These are phyloP conservation scores for Nyctibius bracteatus DNA, from an alignment of 2,113 vertebrate genomes.

Conservation along the genomic window DNA sequence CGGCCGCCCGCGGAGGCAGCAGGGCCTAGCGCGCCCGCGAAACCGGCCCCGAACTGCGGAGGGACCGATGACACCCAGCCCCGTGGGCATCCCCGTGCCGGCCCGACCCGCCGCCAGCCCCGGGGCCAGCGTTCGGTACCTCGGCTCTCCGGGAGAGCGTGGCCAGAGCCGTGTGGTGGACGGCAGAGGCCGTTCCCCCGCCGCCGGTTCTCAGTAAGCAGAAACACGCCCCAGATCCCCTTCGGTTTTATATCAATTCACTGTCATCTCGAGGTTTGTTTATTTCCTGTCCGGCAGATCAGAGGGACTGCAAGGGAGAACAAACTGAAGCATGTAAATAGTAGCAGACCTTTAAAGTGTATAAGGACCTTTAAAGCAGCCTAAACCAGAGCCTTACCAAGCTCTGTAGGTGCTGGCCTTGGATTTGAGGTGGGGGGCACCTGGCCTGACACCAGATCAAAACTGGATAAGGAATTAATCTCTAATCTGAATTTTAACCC, in stretches of 20 bases:
- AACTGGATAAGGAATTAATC: background rate
- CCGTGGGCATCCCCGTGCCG: background rate
- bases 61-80: too few relatives aligned
- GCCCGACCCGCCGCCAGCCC: background rate
- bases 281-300: background rate
- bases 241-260: fast-evolving
- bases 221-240: background rate
- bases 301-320: background rate
- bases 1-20: background rate
- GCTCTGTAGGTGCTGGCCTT: background rate
- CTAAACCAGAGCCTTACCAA: background rate
- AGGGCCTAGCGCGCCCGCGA: background rate
- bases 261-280: too few relatives aligned
- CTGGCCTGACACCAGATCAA: background rate
- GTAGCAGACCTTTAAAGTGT: background rate
- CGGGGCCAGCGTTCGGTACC: too few relatives aligned
- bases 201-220: fast-evolving
- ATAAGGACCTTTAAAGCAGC: background rate
- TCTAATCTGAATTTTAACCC: background rate
- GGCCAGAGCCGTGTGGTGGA: background rate
- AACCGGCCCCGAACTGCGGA: too few relatives aligned
- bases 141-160: background rate
- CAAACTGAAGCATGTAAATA: fast-evolving
- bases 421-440: background rate
- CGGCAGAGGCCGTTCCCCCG: background rate